phyloP scores from a whole-genome alignment of 2,888 invertebrate genomes.

The Bellardia pandia region DNA sequence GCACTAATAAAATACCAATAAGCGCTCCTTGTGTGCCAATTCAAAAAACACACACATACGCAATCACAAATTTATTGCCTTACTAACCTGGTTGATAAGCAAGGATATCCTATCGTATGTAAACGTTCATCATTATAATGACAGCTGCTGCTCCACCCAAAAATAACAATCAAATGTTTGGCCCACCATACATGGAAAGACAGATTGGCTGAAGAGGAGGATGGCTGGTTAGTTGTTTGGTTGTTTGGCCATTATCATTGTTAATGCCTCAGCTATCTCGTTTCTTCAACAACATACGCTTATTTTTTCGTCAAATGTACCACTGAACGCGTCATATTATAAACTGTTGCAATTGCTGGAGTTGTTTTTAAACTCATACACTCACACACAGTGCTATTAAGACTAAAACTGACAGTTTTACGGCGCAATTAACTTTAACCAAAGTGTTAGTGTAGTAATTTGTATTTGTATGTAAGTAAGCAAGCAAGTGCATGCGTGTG shows the following conservation, averaged over 20 bases:
- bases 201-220: not conserved
- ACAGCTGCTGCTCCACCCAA: constrained; percentile 63
- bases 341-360: constrained; percentile 53
- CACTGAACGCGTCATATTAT: constrained; percentile 43
- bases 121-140: constrained; percentile 72
- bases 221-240: constrained; percentile 31
- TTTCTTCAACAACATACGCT: not conserved
- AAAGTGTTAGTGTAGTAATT: constrained; percentile 42
- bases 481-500: constrained; percentile 1
- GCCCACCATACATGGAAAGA: constrained; percentile 21
- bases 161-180: constrained; percentile 52
- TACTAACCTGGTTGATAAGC: constrained; percentile 41
- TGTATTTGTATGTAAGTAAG: not conserved
- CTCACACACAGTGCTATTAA: constrained; percentile 20
- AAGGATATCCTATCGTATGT: not conserved
- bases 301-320: not conserved
- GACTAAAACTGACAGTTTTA: constrained; percentile 71
- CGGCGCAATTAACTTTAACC: constrained; percentile 71
- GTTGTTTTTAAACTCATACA: not conserved
- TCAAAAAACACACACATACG: constrained; percentile 22
- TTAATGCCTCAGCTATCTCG: constrained; percentile 14
- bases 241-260: constrained; percentile 45
- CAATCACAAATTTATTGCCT: constrained; percentile 26
- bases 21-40: constrained; percentile 64
- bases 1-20: constrained; percentile 74